Evolutionary conservation across 1,140 invertebrate genomes (phyloP), one percentile per base, ranked within the genome.

Genomic region (Zeugodacus cucurbitae): DNA sequence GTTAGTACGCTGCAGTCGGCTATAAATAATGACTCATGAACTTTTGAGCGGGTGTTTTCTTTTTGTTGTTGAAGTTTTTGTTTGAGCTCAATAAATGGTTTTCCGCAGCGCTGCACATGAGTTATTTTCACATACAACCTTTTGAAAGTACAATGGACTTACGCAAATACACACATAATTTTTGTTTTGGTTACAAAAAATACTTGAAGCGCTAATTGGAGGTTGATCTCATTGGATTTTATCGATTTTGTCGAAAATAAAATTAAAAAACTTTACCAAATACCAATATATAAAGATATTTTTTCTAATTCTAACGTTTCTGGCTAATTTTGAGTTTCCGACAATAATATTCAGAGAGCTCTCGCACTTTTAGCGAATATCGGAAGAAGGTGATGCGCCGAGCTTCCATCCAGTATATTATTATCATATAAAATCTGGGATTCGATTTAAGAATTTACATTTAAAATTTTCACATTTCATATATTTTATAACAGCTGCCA

Each of bases 21-120:
- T 29, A 37, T 41, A 78, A 54, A 37, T 41, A 78, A 54, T 82
- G 74, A 82, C 74, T 82, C 74, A 82, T 48, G 22, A 82, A 48
- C 37, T 82, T 14, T 37, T n/a, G 29, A 74, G 67, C 67, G 67
- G 22, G 32, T 37, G 6, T 41, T 74, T 67, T 64, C 62, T 29
- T 74, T 86, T 86, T 17, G 48, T 44, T n/a, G n/a, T n/a, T n/a
- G 17, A 11, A 85, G 8, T n/a, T 85, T 85, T 44, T 32, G n/a
- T n/a, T 85, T 85, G 78, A 1, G 37, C 78, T 44, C 44, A 17
- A 17, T 32, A 86, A 86, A 14, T 32, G 11, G 26, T 86, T 86
- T 57, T 58, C 44, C 44, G 48, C 29, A 54, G 26, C 48, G n/a
- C 32, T 58, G 82, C 44, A 57, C 54, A 58, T 17, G 8, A 86